These are phyloP conservation scores for Ips typographus DNA, from an alignment of 1,140 invertebrate genomes.

Conservation along the genomic window DNA sequence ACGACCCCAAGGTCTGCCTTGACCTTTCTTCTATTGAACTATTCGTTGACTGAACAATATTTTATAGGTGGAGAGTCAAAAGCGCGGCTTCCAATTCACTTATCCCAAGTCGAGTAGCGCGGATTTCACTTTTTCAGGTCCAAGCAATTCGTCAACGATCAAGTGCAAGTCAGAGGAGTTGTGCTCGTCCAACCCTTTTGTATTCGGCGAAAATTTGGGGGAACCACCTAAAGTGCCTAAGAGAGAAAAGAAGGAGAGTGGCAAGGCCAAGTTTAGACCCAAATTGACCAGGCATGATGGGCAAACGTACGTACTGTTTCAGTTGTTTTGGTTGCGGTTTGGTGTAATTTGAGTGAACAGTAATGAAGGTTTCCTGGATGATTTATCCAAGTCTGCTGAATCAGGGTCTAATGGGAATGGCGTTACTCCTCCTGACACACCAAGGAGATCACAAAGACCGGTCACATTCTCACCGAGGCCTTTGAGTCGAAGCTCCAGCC, in stretches of 20 bases:
- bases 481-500: slow-evolving; percentile 62
- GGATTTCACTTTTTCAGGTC: slow-evolving; percentile 45
- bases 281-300: slow-evolving; percentile 71
- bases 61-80: slow-evolving; percentile 32
- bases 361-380: slow-evolving; percentile 28
- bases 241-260: slow-evolving; percentile 55
- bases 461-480: slow-evolving; percentile 54
- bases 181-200: slow-evolving; percentile 60
- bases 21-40: background rate
- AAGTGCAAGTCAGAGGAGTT: slow-evolving; percentile 37
- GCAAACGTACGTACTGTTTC: slow-evolving; percentile 57
- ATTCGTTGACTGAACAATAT: background rate
- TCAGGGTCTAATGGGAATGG: slow-evolving; percentile 77
- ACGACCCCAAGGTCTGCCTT: slow-evolving; percentile 31
- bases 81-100: slow-evolving; percentile 65
- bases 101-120: slow-evolving; percentile 38
- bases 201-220: slow-evolving; percentile 54
- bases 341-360: slow-evolving; percentile 6
- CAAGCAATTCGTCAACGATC: slow-evolving; percentile 39
- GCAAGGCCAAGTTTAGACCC: slow-evolving; percentile 66
- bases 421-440: slow-evolving; percentile 71
- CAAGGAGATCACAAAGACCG: slow-evolving; percentile 60
- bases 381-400: slow-evolving; percentile 52
- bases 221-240: slow-evolving; percentile 49
- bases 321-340: background rate